phyloP scores from a whole-genome alignment of 2,113 vertebrate genomes.

The Synchiropus splendidus region DNA sequence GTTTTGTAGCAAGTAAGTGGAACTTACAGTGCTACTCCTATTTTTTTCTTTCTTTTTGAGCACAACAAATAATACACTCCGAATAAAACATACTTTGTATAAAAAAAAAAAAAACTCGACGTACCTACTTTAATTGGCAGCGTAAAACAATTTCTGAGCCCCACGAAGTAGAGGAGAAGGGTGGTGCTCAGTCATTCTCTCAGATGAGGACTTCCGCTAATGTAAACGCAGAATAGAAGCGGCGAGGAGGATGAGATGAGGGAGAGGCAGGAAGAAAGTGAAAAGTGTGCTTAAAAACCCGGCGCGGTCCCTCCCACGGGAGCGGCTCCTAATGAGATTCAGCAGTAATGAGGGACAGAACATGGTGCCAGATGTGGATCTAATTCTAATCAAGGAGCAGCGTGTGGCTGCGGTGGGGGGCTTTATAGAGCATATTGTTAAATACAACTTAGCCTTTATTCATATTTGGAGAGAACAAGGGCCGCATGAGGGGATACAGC shows the following conservation, averaged over 20 bases:
- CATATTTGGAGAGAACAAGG: conserved; percentile 43
- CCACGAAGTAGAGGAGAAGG: conserved; percentile 23
- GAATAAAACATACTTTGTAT: conserved; percentile 56
- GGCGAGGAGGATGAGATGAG: conserved; percentile 49
- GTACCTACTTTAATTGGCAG: conserved; percentile 67
- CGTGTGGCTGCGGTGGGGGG: conserved; percentile 18
- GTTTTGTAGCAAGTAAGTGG: conserved; percentile 53
- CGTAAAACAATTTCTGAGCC: conserved; percentile 62
- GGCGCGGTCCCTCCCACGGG: conserved; percentile 46
- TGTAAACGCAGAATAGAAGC: conserved; percentile 59
- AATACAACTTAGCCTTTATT: conserved; percentile 67
- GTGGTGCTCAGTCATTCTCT: conserved; percentile 58
- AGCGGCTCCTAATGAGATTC: conserved; percentile 64
- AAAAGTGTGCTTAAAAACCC: conserved; percentile 61
- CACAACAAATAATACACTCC: conserved; percentile 59
- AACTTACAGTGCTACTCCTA: conserved; percentile 50
- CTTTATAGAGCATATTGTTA: conserved; percentile 63
- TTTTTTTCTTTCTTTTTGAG: conserved; percentile 39
- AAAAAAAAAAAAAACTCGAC: conserved; percentile 40
- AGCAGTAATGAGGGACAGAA: conserved; percentile 71
- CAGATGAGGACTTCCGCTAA: conserved; percentile 63
- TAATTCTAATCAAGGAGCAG: conserved; percentile 69
- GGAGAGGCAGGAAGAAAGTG: conserved; percentile 53
- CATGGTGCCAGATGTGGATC: conserved; percentile 66
- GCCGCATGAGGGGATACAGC: conserved; percentile 20